Evolutionary conservation across 2,888 invertebrate genomes (phyloP).

Genomic region (Bursaphelenchus okinawaensis): DNA sequence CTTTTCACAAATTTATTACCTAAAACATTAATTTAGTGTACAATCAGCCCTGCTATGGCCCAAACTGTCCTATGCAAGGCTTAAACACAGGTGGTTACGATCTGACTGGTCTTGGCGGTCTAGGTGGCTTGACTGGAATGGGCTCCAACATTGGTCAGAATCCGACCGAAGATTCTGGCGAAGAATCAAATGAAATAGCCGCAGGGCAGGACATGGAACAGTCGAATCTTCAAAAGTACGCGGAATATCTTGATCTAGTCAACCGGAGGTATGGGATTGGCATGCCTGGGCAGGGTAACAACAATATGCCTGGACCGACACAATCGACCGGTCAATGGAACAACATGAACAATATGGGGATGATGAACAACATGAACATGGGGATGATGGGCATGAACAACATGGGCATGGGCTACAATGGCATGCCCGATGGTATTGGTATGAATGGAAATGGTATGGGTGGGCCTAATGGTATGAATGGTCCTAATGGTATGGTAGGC

Average conservation of each 20-base stretch:
- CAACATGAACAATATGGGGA: background rate
- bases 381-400: constrained; percentile 21
- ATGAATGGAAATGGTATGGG: too few relatives aligned
- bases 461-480: too few relatives aligned
- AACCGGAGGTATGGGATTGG: constrained; percentile 42
- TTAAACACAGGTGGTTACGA: constrained; percentile 5
- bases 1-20: too few relatives aligned
- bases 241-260: constrained; percentile 44
- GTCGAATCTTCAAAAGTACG: constrained; percentile 42
- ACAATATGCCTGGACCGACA: background rate
- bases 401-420: constrained; percentile 1
- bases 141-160: constrained; percentile 12
- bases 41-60: background rate
- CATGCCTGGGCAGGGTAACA: constrained; percentile 22
- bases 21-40: too few relatives aligned
- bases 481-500: background rate
- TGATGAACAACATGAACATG: background rate
- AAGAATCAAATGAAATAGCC: constrained; percentile 9
- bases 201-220: constrained; percentile 38
- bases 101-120: background rate
- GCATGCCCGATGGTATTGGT: background rate
- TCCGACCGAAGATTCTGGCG: constrained; percentile 7
- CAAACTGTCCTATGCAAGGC: background rate
- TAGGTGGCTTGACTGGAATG: background rate
- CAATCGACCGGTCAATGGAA: background rate